Base-by-base conservation (phyloP, 2,113 vertebrate species). In the Cavia aperea region DNA sequence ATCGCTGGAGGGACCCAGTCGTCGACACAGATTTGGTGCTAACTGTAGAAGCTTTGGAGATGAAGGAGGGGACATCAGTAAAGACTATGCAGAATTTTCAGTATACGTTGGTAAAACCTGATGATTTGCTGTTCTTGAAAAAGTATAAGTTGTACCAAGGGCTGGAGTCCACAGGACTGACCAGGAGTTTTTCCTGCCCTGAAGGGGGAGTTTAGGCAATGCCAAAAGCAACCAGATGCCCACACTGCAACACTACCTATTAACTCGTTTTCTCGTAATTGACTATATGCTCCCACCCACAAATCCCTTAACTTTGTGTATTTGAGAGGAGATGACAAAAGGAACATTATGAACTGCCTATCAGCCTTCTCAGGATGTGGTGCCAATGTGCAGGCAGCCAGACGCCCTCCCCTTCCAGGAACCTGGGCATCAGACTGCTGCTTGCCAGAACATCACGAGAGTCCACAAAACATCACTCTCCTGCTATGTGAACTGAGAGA, bases 1-100 rank as follows among this genome's bases (percentile, higher is more conserved):
- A 99, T 21, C 99, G 98, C 96, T 99, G 99, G 79, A 99, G 98
- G 88, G 99, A 98, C 78, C 99, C 98, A 1, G 99, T 97, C 0
- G 98, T 98, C 26, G 98, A 97, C 54, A 98, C 96, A 36, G 98
- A 98, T 97, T 99, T 98, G 96, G 98, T 97, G 96, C 98, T 98
- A 94, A 98, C 98, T 88, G 99, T 98, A 94, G 99, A 99, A 97
- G 98, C 99, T 99, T 97, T 84, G 95, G 95, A 92, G 95, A 95
- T 58, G 87, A 87, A 96, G 36, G 93, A 66, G 7, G 60, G 68
- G 90, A 56, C 2, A 33, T 81, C 1, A 88, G 72, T 23, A 73
- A 86, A 88, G 46, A 78, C 29, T 26, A 79, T 4, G 9, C 4
- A 33, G 72, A 82, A 82, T 33, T 82, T 13, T 43, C 83, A 68